Conservation (phyloP, 2,888 invertebrate species). For the Lasius platythorax region DNA sequence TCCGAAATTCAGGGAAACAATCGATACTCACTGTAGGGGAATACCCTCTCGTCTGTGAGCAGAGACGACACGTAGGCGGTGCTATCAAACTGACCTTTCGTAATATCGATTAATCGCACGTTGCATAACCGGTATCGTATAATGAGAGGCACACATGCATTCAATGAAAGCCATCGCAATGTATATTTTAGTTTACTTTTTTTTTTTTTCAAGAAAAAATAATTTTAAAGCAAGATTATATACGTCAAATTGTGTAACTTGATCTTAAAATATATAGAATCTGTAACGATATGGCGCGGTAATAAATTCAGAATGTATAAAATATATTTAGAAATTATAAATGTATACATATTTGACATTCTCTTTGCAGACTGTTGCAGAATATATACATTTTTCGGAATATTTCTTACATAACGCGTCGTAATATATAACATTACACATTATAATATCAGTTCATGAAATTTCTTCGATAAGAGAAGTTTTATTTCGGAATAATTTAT, state of each 20-base stretch:
- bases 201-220: slow-evolving; percentile 2
- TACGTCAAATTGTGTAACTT: slow-evolving; percentile 18
- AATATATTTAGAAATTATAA: background rate
- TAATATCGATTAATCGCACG: slow-evolving; percentile 72
- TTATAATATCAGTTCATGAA: background rate
- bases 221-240: background rate
- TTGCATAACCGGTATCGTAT: slow-evolving; percentile 62
- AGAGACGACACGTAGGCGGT: slow-evolving; percentile 54
- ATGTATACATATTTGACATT: slow-evolving; percentile 26
- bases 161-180: slow-evolving; percentile 2
- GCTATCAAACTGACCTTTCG: slow-evolving; percentile 72
- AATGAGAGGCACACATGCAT: slow-evolving; percentile 39
- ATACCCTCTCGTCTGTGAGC: slow-evolving; percentile 62
- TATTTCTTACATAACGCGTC: background rate
- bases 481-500: slow-evolving; percentile 3
- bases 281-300: background rate
- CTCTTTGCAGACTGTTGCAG: slow-evolving; percentile 32
- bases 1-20: slow-evolving; percentile 55
- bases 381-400: background rate
- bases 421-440: background rate
- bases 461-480: slow-evolving; percentile 11
- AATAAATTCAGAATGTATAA: slow-evolving; percentile 15
- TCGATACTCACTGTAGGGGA: slow-evolving; percentile 64
- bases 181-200: slow-evolving; percentile 11
- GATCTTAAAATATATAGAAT: background rate